Conservation (phyloP, 2,888 invertebrate species). For the Dryadula phaetusa region DNA sequence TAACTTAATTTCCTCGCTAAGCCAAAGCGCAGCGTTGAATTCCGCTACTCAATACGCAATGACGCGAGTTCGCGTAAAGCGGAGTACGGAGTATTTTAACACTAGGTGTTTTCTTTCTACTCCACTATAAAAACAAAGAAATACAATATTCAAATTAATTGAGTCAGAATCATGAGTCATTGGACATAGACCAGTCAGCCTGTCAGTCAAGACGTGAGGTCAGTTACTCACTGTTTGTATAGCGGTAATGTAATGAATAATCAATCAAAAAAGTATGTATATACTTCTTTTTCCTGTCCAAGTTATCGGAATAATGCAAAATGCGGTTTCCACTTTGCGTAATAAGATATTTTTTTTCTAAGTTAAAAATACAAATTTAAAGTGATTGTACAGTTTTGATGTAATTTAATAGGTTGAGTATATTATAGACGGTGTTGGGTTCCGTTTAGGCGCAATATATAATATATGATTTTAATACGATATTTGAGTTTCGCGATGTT, state of each 20-base stretch:
- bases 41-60: no score
- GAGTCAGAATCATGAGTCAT: slow-evolving; percentile 7
- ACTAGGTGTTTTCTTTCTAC: no score
- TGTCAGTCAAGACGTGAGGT: slow-evolving; percentile 41
- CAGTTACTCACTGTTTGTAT: slow-evolving; percentile 50
- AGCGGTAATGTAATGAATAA: slow-evolving; percentile 45
- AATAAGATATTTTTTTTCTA: not conserved
- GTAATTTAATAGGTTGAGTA: no score
- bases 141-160: slow-evolving; percentile 1
- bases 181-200: slow-evolving; percentile 47
- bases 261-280: slow-evolving; percentile 36
- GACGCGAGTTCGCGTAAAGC: no score
- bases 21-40: no score
- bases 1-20: no score
- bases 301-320: slow-evolving; percentile 3
- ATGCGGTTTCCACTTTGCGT: slow-evolving; percentile 8
- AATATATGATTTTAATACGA: no score
- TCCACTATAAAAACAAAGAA: slow-evolving; percentile 13
- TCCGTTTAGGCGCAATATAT: no score
- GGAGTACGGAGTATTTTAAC: not conserved
- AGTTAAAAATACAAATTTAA: not conserved
- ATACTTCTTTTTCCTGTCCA: slow-evolving; percentile 24
- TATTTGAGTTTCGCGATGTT: no score
- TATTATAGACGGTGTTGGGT: no score
- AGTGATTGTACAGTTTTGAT: no score